These are phyloP conservation scores for Enteromius mattozi DNA, from an alignment of 2,797 vertebrate genomes.

Conservation along the genomic window DNA sequence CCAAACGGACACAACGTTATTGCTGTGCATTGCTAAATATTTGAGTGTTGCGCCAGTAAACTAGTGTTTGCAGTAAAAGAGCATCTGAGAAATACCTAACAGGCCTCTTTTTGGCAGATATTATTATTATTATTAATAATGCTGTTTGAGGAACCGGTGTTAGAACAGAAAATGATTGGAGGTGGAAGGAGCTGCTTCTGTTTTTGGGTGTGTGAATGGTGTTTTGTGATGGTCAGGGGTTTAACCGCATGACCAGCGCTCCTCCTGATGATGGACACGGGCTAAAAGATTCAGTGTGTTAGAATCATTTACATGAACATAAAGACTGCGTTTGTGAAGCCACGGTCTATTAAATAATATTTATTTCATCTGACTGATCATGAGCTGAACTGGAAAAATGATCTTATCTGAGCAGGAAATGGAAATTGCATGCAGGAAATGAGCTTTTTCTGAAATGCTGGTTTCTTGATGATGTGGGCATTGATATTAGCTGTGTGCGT, in stretches of 20 bases:
- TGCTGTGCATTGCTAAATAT: not conserved
- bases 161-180: not conserved
- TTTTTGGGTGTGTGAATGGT: not conserved
- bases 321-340: not conserved
- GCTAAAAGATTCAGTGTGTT: not conserved
- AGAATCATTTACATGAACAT: not conserved
- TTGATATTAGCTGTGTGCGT: not conserved
- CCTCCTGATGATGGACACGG: not conserved
- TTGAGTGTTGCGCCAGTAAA: not conserved
- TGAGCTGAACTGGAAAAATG: not conserved
- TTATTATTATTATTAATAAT: not conserved
- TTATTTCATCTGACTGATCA: not conserved
- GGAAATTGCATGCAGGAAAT: constrained; percentile 19
- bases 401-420: constrained; percentile 16
- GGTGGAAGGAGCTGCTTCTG: not conserved
- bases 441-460: not conserved
- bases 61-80: not conserved
- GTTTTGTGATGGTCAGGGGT: not conserved
- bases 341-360: not conserved
- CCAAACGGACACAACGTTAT: not conserved
- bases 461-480: not conserved
- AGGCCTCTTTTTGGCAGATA: not conserved
- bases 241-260: not conserved
- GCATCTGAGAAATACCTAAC: not conserved
- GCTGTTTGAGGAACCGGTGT: not conserved